phyloP scores from a whole-genome alignment of 2,888 invertebrate species.

The Electrophaes corylata region DNA sequence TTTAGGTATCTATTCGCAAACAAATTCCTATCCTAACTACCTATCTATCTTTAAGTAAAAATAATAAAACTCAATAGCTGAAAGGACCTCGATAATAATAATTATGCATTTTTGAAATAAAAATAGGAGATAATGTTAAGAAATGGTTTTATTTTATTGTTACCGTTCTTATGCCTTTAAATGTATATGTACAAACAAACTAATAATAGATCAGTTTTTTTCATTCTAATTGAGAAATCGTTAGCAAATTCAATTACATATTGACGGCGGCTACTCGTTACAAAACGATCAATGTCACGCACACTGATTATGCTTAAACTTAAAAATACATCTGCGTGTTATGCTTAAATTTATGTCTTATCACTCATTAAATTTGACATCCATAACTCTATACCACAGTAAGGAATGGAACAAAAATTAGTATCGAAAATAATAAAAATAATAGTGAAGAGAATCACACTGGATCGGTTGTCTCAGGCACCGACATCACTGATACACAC shows the following conservation, averaged over 20 bases:
- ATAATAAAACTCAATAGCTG: no score
- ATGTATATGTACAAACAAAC: slow-evolving; percentile 84
- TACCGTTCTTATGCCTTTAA: slow-evolving; percentile 80
- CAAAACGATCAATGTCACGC: slow-evolving; percentile 67
- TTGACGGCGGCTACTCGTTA: slow-evolving; percentile 62
- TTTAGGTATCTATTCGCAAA: no score
- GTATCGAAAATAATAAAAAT: slow-evolving; percentile 67
- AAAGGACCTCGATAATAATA: no score
- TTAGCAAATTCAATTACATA: slow-evolving; percentile 71
- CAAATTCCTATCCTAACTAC: no score
- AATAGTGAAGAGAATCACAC: slow-evolving; percentile 67
- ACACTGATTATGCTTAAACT: slow-evolving; percentile 80
- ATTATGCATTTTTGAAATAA: slow-evolving; percentile 39
- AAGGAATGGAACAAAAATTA: slow-evolving; percentile 76
- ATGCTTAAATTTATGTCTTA: slow-evolving; percentile 68
- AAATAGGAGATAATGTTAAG: slow-evolving; percentile 66
- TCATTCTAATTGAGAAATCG: slow-evolving; percentile 78
- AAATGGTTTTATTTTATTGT: slow-evolving; percentile 82
- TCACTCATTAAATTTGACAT: slow-evolving; percentile 73
- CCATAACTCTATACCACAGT: slow-evolving; percentile 80
- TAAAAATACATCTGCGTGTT: slow-evolving; percentile 74
- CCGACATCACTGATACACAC: slow-evolving; percentile 61
- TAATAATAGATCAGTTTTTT: slow-evolving; percentile 76
- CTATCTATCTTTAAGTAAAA: no score
- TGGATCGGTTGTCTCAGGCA: slow-evolving; percentile 56